These are phyloP conservation scores for Netelia virgata DNA, from an alignment of 2,888 invertebrate species.

Conservation along the genomic window DNA sequence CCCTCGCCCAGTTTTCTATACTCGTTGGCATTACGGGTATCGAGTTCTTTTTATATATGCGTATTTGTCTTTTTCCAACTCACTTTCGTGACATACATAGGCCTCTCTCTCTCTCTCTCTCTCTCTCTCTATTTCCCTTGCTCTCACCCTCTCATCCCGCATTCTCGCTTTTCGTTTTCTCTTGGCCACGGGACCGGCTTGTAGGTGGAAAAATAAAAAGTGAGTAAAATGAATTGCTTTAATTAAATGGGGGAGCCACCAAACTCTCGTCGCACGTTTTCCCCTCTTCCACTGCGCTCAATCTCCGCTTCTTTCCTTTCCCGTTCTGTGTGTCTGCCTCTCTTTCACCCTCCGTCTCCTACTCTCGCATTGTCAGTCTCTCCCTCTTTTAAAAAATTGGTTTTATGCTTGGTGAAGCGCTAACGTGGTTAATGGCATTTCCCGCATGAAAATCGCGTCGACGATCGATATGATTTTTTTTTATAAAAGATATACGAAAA, in stretches of 20 bases:
- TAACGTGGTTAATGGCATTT: slow-evolving; percentile 73
- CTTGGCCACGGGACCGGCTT: slow-evolving; percentile 44
- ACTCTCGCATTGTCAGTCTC: slow-evolving; percentile 24
- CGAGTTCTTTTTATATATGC: slow-evolving; percentile 4
- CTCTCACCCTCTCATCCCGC: not conserved
- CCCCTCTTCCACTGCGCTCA: slow-evolving; percentile 31
- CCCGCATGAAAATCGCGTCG: slow-evolving; percentile 46
- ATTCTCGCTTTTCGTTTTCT: slow-evolving; percentile 8
- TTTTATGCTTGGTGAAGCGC: slow-evolving; percentile 79
- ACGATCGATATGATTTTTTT: slow-evolving; percentile 51
- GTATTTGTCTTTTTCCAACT: slow-evolving; percentile 19
- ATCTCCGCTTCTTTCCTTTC: slow-evolving; percentile 21
- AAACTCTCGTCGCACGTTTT: slow-evolving; percentile 49
- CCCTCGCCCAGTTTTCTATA: slow-evolving; percentile 18
- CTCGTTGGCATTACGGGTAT: slow-evolving; percentile 31
- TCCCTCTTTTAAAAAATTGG: slow-evolving; percentile 76
- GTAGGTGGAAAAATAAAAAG: slow-evolving; percentile 59
- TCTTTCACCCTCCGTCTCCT: slow-evolving; percentile 15
- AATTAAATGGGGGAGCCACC: slow-evolving; percentile 76
- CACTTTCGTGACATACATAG: slow-evolving; percentile 27
- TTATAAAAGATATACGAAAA: slow-evolving; percentile 28
- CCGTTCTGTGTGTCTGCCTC: slow-evolving; percentile 9
- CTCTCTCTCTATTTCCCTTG: not conserved
- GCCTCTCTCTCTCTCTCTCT: not conserved
- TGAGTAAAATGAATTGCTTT: slow-evolving; percentile 75